phyloP scores from a whole-genome alignment of 2,888 invertebrate species.

The Scrobipalpa costella region DNA sequence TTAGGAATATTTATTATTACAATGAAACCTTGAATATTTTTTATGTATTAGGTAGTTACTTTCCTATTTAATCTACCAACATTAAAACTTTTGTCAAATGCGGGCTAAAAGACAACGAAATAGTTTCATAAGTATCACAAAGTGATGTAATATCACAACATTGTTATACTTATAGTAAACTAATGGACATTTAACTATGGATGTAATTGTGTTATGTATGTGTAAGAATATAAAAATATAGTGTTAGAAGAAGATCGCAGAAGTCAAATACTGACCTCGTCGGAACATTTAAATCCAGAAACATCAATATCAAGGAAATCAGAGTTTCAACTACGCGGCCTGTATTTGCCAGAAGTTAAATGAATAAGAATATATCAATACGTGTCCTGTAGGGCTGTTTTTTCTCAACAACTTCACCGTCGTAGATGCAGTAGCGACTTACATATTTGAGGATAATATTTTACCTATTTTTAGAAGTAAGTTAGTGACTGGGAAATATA shows the following conservation, averaged over 20 bases:
- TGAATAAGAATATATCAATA: slow-evolving; percentile 24
- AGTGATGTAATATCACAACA: background rate
- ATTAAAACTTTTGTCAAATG: slow-evolving; percentile 79
- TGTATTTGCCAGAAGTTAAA: slow-evolving; percentile 76
- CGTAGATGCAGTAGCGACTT: no score
- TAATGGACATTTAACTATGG: no score
- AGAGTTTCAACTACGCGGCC: slow-evolving; percentile 41
- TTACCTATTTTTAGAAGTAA: no score
- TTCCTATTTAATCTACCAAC: no score
- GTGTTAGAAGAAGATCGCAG: background rate
- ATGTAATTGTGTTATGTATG: background rate
- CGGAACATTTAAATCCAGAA: background rate
- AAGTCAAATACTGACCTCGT: background rate
- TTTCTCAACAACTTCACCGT: background rate
- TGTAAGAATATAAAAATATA: background rate
- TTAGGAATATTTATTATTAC: background rate
- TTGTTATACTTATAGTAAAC: background rate
- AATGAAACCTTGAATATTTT: background rate
- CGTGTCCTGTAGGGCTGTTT: background rate
- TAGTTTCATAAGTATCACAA: slow-evolving; percentile 44
- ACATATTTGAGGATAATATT: no score
- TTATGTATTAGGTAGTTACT: background rate
- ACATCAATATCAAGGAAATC: background rate
- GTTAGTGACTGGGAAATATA: no score
- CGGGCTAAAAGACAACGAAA: slow-evolving; percentile 78